phyloP scores from a whole-genome alignment of 2,888 invertebrate genomes.

The Drosophila borborema region DNA sequence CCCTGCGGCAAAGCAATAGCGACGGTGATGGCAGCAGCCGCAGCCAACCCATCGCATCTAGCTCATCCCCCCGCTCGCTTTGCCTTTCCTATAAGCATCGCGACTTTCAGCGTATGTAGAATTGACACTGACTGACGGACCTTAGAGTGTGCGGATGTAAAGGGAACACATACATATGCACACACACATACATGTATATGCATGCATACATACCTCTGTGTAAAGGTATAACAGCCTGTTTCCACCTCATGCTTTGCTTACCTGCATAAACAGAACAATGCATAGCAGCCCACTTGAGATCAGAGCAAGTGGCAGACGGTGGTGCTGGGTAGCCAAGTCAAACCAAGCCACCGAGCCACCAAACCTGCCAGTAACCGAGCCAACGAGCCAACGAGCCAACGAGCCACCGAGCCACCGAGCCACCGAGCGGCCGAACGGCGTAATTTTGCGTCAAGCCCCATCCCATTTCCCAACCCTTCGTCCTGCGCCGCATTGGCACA shows the following conservation, averaged over 20 bases:
- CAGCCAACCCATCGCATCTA: constrained; percentile 28
- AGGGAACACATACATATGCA: constrained; percentile 29
- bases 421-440: constrained; percentile 44
- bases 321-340: constrained; percentile 46
- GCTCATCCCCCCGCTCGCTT: constrained; percentile 22
- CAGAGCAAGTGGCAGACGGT: constrained; percentile 67
- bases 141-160: constrained; percentile 56
- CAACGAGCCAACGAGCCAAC: not conserved
- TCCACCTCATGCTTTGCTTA: constrained; percentile 39
- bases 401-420: constrained; percentile 1
- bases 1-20: constrained; percentile 64
- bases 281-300: constrained; percentile 78
- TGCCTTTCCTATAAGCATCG: constrained; percentile 48
- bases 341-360: constrained; percentile 23
- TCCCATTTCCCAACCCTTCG: constrained; percentile 36
- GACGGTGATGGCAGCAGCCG: constrained; percentile 32
- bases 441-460: constrained; percentile 62
- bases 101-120: constrained; percentile 65
- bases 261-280: constrained; percentile 69
- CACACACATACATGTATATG: not conserved
- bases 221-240: constrained; percentile 44
- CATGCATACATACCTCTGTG: constrained; percentile 6
- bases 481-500: constrained; percentile 57
- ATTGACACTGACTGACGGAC: constrained; percentile 70
- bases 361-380: not conserved